Conservation (phyloP, 2,888 invertebrate genomes). For the Allygus modestus region DNA sequence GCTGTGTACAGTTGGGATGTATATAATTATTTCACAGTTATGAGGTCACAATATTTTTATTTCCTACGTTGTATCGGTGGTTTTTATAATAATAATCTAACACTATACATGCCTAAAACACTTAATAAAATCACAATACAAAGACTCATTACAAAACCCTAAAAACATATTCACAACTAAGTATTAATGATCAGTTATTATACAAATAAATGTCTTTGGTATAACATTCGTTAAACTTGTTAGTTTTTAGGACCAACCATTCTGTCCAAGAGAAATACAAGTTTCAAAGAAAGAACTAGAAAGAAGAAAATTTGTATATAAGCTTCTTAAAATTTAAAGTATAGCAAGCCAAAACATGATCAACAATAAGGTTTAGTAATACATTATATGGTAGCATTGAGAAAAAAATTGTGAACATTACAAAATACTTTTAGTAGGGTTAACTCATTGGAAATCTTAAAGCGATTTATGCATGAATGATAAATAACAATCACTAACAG, state of each 20-base stretch:
- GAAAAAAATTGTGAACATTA: too few relatives aligned
- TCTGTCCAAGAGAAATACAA: neutral
- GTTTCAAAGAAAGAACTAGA: neutral
- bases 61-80: slow-evolving; percentile 7
- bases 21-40: too few relatives aligned
- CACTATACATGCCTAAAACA: slow-evolving; percentile 12
- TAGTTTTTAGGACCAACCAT: neutral
- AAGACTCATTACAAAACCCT: neutral
- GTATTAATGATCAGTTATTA: neutral
- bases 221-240: neutral
- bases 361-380: too few relatives aligned
- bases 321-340: too few relatives aligned
- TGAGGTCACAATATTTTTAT: neutral
- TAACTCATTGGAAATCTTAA: too few relatives aligned
- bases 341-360: too few relatives aligned
- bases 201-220: slow-evolving; percentile 22
- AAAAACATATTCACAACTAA: slow-evolving; percentile 15
- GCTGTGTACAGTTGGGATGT: too few relatives aligned
- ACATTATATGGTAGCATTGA: too few relatives aligned
- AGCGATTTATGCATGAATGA: too few relatives aligned
- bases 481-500: too few relatives aligned
- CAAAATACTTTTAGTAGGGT: too few relatives aligned
- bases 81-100: slow-evolving; percentile 25
- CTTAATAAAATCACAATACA: slow-evolving; percentile 22
- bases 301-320: neutral